These are phyloP conservation scores for Hemaris fuciformis DNA, from an alignment of 2,888 invertebrate species.

Conservation along the genomic window DNA sequence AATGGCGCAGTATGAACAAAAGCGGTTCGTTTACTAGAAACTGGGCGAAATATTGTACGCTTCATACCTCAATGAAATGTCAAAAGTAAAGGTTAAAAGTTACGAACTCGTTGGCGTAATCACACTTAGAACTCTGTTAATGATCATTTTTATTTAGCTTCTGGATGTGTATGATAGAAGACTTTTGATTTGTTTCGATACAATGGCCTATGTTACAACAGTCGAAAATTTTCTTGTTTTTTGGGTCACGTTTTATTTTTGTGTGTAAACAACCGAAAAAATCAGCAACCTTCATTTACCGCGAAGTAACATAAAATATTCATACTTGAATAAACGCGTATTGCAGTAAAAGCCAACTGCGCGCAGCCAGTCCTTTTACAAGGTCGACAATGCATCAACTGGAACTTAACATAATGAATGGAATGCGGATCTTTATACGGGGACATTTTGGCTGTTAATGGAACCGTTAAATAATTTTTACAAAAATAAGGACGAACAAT, in stretches of 20 bases:
- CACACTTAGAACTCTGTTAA: neutral
- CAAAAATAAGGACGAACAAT: neutral
- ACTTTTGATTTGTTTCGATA: neutral
- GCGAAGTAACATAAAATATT: neutral
- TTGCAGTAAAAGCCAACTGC: conserved; percentile 9
- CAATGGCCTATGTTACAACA: neutral
- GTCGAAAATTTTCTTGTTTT: neutral
- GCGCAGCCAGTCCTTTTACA: conserved; percentile 14
- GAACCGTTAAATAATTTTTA: neutral
- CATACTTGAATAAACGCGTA: neutral
- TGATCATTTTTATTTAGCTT: neutral
- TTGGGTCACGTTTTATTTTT: neutral
- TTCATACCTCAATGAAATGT: conserved; percentile 66
- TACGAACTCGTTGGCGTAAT: conserved; percentile 49
- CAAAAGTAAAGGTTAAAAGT: conserved; percentile 76
- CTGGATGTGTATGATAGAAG: neutral
- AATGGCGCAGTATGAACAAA: conserved; percentile 63
- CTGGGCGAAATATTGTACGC: conserved; percentile 69
- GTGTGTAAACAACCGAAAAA: neutral
- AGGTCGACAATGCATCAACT: conserved; percentile 15
- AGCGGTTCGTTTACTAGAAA: conserved; percentile 71
- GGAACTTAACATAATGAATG: conserved; percentile 6
- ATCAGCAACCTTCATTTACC: neutral
- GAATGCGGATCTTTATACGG: conserved; percentile 20
- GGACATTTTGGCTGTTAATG: neutral